Conservation (phyloP, 2,113 vertebrate species). For the Pterocles gutturalis region DNA sequence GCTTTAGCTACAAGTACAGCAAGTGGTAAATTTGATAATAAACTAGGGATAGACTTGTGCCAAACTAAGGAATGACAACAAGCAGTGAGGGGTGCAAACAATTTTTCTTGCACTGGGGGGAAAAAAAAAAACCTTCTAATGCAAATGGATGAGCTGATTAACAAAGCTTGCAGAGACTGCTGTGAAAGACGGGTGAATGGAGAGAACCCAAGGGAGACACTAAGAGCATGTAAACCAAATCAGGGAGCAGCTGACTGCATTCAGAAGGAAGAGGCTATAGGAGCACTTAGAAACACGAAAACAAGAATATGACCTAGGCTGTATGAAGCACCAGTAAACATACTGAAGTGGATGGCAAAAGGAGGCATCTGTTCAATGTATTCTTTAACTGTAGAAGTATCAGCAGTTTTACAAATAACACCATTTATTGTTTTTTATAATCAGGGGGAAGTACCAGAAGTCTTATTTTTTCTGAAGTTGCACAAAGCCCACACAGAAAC, state of each 20-base stretch:
- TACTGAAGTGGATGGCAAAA: conserved; percentile 3
- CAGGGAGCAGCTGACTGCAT: conserved; percentile 68
- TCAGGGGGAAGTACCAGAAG: not conserved
- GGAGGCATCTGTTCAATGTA: conserved; percentile 35
- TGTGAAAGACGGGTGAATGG: conserved; percentile 59
- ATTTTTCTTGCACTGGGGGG: conserved; percentile 15
- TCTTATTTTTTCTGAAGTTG: not conserved
- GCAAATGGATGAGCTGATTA: conserved; percentile 72
- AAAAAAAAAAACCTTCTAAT: conserved; percentile 24
- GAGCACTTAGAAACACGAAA: conserved; percentile 56
- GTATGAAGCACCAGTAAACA: conserved; percentile 42
- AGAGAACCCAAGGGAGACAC: conserved; percentile 68
- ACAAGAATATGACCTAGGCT: conserved; percentile 48
- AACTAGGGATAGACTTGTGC: not conserved
- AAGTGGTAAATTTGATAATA: not conserved
- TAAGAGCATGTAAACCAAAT: conserved; percentile 68
- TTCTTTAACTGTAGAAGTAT: not conserved
- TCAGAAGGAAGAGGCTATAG: conserved; percentile 39
- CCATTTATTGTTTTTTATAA: not conserved
- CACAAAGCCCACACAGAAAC: not conserved
- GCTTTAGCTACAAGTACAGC: not conserved
- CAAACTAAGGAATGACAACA: conserved; percentile 5
- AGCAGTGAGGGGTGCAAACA: conserved; percentile 21
- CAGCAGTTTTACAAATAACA: not conserved
- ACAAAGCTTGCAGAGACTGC: conserved; percentile 65